phyloP scores from a whole-genome alignment of 2,888 invertebrate species.

The Sclerodermus sp. region DNA sequence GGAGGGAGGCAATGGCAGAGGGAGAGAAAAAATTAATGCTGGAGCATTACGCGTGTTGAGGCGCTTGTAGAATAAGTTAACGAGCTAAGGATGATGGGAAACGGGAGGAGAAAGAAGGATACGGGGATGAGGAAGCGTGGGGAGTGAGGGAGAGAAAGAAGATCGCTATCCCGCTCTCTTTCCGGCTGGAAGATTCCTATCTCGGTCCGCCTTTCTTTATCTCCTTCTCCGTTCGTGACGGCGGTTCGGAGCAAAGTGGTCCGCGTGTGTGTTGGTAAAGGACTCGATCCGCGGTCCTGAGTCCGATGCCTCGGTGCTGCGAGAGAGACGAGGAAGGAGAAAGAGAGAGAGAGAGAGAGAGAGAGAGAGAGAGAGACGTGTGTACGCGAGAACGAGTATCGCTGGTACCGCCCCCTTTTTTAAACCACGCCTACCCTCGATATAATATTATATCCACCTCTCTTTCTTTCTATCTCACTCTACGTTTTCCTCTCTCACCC shows the following conservation, averaged over 20 bases:
- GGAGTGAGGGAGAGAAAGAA: too few relatives aligned
- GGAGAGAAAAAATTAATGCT: too few relatives aligned
- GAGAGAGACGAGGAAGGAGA: slow-evolving; percentile 8
- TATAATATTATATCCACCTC: slow-evolving; percentile 40
- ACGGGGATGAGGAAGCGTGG: too few relatives aligned
- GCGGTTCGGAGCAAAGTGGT: slow-evolving; percentile 3
- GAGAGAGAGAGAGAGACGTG: too few relatives aligned
- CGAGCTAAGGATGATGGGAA: too few relatives aligned
- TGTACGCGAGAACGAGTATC: slow-evolving; percentile 30
- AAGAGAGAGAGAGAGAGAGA: slow-evolving; percentile 29
- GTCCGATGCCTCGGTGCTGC: slow-evolving; percentile 50
- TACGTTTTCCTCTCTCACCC: slow-evolving; percentile 10
- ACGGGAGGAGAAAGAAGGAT: too few relatives aligned
- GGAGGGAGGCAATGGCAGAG: too few relatives aligned
- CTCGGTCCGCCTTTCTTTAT: slow-evolving; percentile 5
- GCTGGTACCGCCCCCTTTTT: slow-evolving; percentile 51
- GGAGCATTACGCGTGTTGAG: too few relatives aligned
- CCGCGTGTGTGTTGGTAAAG: slow-evolving; percentile 37
- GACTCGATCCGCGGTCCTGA: slow-evolving; percentile 50
- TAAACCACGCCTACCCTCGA: slow-evolving; percentile 54
- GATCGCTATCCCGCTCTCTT: too few relatives aligned
- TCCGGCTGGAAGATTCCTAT: background rate
- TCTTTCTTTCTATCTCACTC: slow-evolving; percentile 13
- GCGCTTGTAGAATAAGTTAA: too few relatives aligned
- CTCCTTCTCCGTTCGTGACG: slow-evolving; percentile 9